Base-by-base conservation (phyloP, 37 sponge, comb jelly and placozoan species). In the Crambe crambe region DNA sequence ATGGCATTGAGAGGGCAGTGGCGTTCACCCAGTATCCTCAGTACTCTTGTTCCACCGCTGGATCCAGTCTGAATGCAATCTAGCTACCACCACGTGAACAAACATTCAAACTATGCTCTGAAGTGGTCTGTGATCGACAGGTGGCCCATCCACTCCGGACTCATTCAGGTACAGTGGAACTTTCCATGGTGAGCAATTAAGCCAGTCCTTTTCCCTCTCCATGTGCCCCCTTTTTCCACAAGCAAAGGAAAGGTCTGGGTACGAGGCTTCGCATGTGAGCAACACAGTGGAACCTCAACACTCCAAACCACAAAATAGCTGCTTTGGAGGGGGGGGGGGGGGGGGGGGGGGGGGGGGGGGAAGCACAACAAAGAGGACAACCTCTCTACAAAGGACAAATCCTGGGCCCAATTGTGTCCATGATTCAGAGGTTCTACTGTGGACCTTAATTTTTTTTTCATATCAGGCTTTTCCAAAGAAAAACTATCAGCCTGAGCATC, bases 11-110 rank as follows among this genome's bases (percentile, higher is more conserved):
- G 72, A 77, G 79, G 23, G 95, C 90, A 23, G 78, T 97, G 25
- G 97, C 94, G 30, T 97, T 97, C 81, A 97, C 94, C 2, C 94
- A 94, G 80, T 97, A 97, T 63, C 94, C 92, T 10, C 94, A 94
- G 66, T 97, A 97, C 83, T 89, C 87, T 68, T 94, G 94, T 63
- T 94, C 94, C 61, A 97, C 94, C 37, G 86, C 94, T 58, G 94
- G 94, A 1, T 88, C 89, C 65, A 97, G 97, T 80, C 79, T 97
- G 20, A 97, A 97, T 70, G 94, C 91, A 47, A 88, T 97, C 39
- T 94, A 89, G 93, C 39, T 94, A 89, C 70, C 73, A 94, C 65
- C 90, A 97, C 75, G 25, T 90, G 56, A 78, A 41, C 44, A 89
- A 83, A 26, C 75, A 70, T 0, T 58, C 70, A 4, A 42, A 27